Conservation (phyloP, 2,888 invertebrate species). For the Spilarctia lutea region DNA sequence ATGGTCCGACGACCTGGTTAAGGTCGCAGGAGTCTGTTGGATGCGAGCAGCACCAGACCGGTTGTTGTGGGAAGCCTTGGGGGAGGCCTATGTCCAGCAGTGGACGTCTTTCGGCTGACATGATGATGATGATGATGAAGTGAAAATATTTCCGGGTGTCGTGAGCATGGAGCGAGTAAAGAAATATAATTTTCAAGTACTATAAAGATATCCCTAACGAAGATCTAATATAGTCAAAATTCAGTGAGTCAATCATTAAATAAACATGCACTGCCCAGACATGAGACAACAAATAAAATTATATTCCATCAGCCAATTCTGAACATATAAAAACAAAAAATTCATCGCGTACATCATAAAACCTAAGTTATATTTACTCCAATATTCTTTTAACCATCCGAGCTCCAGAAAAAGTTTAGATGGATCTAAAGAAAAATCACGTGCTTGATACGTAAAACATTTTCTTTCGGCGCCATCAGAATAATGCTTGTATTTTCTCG, state of each 20-base stretch:
- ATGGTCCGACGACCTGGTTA: too few species aligned
- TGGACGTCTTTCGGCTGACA: too few species aligned
- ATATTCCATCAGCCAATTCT: neutral
- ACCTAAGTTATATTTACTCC: neutral
- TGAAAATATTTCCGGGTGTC: too few species aligned
- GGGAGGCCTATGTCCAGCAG: too few species aligned
- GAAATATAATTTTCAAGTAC: too few species aligned
- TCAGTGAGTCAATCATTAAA: neutral
- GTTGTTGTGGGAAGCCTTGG: too few species aligned
- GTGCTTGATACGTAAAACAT: constrained; percentile 23
- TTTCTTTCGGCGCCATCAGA: constrained; percentile 14
- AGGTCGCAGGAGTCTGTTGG: too few species aligned
- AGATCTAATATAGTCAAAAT: neutral
- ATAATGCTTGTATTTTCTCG: constrained; percentile 36
- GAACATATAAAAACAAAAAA: neutral
- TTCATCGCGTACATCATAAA: neutral
- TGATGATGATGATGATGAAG: too few species aligned
- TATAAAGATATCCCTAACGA: too few species aligned
- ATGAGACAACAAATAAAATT: neutral
- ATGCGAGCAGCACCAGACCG: too few species aligned
- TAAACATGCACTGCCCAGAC: neutral
- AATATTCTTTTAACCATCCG: constrained; percentile 13
- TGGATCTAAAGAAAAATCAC: constrained; percentile 13
- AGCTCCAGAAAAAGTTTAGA: constrained; percentile 13
- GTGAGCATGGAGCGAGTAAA: too few species aligned